Evolutionary conservation across 1,140 invertebrate genomes (phyloP).

Genomic region (Teleopsis dalmanni): DNA sequence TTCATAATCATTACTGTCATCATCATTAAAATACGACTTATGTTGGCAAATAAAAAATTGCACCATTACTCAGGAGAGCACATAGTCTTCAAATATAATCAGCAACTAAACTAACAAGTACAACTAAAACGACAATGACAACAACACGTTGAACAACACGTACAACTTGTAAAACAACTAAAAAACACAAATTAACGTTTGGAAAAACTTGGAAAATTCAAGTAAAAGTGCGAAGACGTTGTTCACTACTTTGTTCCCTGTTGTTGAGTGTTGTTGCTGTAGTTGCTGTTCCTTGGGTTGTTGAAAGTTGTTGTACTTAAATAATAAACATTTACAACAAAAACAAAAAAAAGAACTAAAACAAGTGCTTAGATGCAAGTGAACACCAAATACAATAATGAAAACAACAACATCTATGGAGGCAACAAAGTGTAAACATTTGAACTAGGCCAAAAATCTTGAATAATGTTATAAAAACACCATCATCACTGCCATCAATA

Average conservation of each 20-base stretch:
- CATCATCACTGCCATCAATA: too few relatives aligned
- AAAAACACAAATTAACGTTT: conserved; percentile 19
- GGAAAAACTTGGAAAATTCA: not conserved
- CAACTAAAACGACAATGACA: conserved; percentile 1
- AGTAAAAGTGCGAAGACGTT: not conserved
- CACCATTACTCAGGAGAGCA: too few relatives aligned
- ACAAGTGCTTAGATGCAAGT: not conserved
- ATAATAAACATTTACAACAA: not conserved
- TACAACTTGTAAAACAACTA: conserved; percentile 19
- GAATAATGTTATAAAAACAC: too few relatives aligned
- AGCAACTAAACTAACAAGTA: conserved; percentile 12
- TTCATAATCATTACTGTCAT: too few relatives aligned
- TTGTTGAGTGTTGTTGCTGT: conserved; percentile 8
- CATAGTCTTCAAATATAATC: too few relatives aligned
- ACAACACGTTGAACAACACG: conserved; percentile 12
- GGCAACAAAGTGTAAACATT: too few relatives aligned
- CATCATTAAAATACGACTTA: too few relatives aligned
- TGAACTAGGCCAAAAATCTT: too few relatives aligned
- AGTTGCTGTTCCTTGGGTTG: not conserved
- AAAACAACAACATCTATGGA: too few relatives aligned
- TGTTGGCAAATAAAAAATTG: too few relatives aligned
- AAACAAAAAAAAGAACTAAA: conserved; percentile 2
- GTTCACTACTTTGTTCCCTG: not conserved
- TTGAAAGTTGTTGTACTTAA: not conserved
- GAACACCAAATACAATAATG: too few relatives aligned